Evolutionary conservation across 2,797 vertebrate genomes (phyloP).

Genomic region (Pterois miles): DNA sequence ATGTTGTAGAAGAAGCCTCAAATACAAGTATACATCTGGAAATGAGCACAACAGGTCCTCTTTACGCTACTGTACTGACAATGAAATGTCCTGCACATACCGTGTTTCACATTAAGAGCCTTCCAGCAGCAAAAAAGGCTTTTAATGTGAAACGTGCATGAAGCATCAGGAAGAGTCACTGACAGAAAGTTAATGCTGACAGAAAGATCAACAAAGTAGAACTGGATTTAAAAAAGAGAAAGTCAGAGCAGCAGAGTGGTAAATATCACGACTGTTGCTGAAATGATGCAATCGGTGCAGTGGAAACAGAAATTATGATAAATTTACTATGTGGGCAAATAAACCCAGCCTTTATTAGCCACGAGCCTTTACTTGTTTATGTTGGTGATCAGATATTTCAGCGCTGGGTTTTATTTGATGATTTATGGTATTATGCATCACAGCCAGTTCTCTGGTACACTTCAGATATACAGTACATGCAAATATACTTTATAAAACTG

Average conservation of each 20-base stretch:
- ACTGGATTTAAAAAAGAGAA: background rate
- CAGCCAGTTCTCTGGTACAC: background rate
- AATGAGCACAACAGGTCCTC: fast-evolving
- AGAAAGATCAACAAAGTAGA: background rate
- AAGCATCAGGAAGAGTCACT: background rate
- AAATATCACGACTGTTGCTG: too few relatives aligned
- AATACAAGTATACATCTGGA: too few relatives aligned
- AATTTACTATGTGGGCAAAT: background rate
- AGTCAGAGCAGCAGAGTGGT: background rate
- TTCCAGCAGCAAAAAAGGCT: background rate
- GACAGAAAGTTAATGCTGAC: background rate
- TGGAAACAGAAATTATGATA: background rate
- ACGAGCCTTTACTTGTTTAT: background rate
- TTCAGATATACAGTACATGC: background rate
- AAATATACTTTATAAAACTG: background rate
- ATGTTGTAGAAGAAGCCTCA: too few relatives aligned
- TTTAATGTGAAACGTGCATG: background rate
- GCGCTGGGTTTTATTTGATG: background rate
- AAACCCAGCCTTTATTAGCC: background rate
- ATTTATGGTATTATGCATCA: background rate
- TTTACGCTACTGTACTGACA: background rate
- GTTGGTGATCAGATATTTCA: background rate
- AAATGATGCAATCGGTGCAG: background rate
- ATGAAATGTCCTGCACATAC: background rate
- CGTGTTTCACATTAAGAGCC: background rate